Evolutionary conservation across 2,113 vertebrate species (phyloP).

Genomic region (Bambusicola thoracicus): DNA sequence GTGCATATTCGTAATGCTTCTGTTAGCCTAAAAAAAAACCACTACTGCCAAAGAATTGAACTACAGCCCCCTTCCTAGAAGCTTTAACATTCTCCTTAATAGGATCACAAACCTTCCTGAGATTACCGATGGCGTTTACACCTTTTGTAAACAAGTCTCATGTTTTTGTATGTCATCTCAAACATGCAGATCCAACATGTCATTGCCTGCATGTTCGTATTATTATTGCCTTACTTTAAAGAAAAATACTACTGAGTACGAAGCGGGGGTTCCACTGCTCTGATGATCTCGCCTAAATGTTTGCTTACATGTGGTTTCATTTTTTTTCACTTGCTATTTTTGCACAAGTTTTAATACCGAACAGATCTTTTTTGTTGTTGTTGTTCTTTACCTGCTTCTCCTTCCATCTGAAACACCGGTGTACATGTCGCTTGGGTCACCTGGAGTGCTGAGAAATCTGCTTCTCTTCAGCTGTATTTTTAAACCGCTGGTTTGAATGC

Average conservation of each 20-base stretch:
- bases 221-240: constrained; percentile 89
- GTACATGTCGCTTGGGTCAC: constrained; percentile 61
- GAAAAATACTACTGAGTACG: constrained; percentile 83
- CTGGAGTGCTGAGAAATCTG: constrained; percentile 64
- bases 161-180: constrained; percentile 75
- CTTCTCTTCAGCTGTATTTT: constrained; percentile 37
- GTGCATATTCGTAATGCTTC: constrained; percentile 81
- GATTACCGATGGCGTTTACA: constrained; percentile 64
- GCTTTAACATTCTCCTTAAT: constrained; percentile 76
- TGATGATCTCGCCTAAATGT: constrained; percentile 71
- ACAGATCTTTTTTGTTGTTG: background rate
- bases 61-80: constrained; percentile 79
- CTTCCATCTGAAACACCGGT: constrained; percentile 48
- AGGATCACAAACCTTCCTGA: constrained; percentile 69
- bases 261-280: constrained; percentile 73
- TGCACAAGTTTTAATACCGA: constrained; percentile 69
- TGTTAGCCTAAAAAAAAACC: constrained; percentile 86
- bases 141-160: constrained; percentile 71
- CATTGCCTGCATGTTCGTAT: constrained; percentile 76
- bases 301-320: constrained; percentile 77
- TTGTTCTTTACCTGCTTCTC: constrained; percentile 33
- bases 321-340: constrained; percentile 69
- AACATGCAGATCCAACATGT: constrained; percentile 80
- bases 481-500: constrained; percentile 37
- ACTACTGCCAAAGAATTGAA: constrained; percentile 98